Conservation (phyloP, 2,113 vertebrate genomes). For the Ameiurus melas region DNA sequence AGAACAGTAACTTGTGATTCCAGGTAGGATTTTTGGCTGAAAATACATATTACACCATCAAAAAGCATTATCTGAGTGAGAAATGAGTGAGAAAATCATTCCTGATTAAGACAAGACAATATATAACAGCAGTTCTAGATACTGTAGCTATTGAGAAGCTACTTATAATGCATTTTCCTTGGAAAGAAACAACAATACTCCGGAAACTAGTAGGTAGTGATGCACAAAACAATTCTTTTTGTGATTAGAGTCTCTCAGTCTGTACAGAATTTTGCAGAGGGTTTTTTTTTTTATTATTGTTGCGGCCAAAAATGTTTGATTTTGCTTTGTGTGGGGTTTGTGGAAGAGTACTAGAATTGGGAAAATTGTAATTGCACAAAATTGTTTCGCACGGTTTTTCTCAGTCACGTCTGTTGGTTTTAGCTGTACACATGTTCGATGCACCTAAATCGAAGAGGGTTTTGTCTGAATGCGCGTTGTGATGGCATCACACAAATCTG, state of each 20-base stretch:
- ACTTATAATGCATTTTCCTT: background rate
- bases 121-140: background rate
- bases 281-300: too few species aligned
- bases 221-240: background rate
- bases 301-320: too few species aligned
- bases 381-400: too few species aligned
- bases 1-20: background rate
- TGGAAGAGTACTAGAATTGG: too few species aligned
- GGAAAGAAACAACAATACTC: background rate
- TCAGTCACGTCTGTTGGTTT: too few species aligned
- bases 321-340: too few species aligned
- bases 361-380: too few species aligned
- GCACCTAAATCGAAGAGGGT: too few species aligned
- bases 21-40: background rate
- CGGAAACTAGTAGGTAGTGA: background rate
- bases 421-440: too few species aligned
- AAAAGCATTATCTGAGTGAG: background rate
- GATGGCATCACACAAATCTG: too few species aligned
- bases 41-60: background rate
- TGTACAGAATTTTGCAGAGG: too few species aligned
- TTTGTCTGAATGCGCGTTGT: too few species aligned
- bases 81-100: background rate
- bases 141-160: background rate
- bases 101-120: background rate
- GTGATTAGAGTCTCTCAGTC: background rate